These are phyloP conservation scores for Coptodon bakossiorum DNA, from an alignment of 2,113 vertebrate genomes.

Conservation along the genomic window DNA sequence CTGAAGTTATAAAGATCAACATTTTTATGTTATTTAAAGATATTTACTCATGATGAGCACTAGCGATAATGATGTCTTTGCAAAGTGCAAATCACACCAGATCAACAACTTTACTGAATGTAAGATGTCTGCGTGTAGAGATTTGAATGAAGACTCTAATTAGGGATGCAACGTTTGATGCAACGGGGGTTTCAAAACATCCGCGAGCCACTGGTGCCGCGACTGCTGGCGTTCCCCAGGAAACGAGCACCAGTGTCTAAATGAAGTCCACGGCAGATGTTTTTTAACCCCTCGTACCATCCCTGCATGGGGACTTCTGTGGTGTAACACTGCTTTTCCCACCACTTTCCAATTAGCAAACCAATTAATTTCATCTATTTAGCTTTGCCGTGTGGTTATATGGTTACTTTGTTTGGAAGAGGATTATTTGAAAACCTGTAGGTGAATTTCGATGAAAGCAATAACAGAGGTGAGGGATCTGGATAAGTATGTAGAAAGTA, in stretches of 20 bases:
- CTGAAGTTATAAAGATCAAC: neutral
- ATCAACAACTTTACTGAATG: neutral
- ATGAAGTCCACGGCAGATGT: neutral
- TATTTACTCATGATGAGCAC: neutral
- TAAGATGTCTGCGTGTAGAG: neutral
- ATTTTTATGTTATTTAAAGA: neutral
- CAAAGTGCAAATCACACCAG: neutral
- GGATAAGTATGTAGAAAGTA: neutral
- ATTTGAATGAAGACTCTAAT: neutral
- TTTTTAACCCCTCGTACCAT: neutral
- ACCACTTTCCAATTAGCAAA: neutral
- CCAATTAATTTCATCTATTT: neutral
- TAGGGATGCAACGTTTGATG: neutral
- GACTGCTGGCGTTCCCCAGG: neutral
- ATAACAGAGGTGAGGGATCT: neutral
- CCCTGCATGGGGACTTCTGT: neutral
- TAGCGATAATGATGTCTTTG: neutral
- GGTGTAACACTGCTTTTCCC: neutral
- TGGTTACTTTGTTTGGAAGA: neutral
- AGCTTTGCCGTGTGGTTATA: fast-evolving
- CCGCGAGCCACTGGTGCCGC: neutral
- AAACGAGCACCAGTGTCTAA: neutral
- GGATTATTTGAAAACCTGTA: neutral
- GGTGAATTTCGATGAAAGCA: neutral
- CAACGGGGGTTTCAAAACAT: neutral